Conservation (phyloP, 2,888 invertebrate species). For the Phorcus lineatus region DNA sequence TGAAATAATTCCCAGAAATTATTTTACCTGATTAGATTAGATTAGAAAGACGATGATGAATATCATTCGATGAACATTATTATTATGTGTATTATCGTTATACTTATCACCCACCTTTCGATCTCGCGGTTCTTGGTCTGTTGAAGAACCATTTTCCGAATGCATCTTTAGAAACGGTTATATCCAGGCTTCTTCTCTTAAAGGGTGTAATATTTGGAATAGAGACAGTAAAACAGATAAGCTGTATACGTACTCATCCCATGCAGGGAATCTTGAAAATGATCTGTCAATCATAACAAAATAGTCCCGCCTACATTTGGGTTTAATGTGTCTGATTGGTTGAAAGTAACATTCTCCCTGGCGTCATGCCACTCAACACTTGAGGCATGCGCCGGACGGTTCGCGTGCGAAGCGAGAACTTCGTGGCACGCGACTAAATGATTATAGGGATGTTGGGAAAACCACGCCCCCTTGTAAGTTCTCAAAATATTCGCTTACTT, state of each 20-base stretch:
- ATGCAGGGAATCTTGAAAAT: background rate
- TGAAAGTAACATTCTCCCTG: background rate
- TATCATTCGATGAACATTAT: background rate
- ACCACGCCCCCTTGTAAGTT: background rate
- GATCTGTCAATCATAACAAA: background rate
- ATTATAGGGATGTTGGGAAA: conserved; percentile 7
- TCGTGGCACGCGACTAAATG: background rate
- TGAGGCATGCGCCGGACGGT: background rate
- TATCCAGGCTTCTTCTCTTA: background rate
- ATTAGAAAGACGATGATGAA: background rate
- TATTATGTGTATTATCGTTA: background rate
- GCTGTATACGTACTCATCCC: background rate
- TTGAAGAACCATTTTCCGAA: background rate
- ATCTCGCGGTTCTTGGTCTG: background rate
- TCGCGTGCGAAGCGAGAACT: background rate
- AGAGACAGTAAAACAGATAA: background rate
- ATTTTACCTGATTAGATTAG: no score
- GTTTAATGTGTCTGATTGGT: background rate
- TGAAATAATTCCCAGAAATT: conserved; percentile 70
- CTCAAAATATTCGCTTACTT: background rate
- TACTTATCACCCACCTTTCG: background rate
- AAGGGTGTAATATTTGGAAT: background rate
- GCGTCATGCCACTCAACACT: background rate
- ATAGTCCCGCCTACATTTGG: background rate
- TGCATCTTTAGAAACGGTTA: background rate